Percentiles rank a stretch among this genome's conserved stretches.
Conservation (phyloP, 2,888 invertebrate genomes). For the Microctonus brassicae region DNA sequence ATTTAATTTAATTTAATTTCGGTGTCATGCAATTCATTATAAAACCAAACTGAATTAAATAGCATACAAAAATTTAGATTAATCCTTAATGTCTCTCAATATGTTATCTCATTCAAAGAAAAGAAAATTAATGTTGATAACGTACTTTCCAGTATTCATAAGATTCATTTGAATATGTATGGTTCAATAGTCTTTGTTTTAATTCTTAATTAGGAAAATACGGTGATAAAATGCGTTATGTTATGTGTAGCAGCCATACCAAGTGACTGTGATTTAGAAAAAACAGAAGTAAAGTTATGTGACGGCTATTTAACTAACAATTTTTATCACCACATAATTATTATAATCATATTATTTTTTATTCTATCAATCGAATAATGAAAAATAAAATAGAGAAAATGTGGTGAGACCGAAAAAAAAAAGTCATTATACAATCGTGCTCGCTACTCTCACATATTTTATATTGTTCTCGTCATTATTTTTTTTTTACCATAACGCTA, state of each 20-base stretch:
- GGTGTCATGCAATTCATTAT: background rate
- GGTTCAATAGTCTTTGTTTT: slow-evolving; percentile 17
- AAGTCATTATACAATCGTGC: slow-evolving; percentile 20
- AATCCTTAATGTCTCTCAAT: slow-evolving; percentile 49
- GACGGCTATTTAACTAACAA: slow-evolving; percentile 57
- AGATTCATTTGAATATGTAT: slow-evolving; percentile 52
- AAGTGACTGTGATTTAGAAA: slow-evolving; percentile 64
- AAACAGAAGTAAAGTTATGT: slow-evolving; percentile 61
- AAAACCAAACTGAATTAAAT: background rate
- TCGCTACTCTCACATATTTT: slow-evolving; percentile 35
- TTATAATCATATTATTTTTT: slow-evolving; percentile 33
- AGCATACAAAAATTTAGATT: background rate
- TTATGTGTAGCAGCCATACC: slow-evolving; percentile 58
- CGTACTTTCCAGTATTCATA: slow-evolving; percentile 64
- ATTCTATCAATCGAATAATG: slow-evolving; percentile 47
- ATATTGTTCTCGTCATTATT: slow-evolving; percentile 47
- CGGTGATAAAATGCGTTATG: slow-evolving; percentile 59
- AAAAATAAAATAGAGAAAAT: slow-evolving; percentile 1
- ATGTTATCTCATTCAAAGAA: slow-evolving; percentile 45
- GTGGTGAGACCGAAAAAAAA: background rate
- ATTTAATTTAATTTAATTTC: background rate
- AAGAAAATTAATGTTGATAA: slow-evolving; percentile 50
- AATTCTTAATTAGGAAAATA: slow-evolving; percentile 37
- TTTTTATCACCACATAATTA: slow-evolving; percentile 55
- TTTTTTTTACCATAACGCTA: slow-evolving; percentile 51